Base-by-base conservation (phyloP, 2,888 invertebrate genomes). In the Fragum whitleyi region DNA sequence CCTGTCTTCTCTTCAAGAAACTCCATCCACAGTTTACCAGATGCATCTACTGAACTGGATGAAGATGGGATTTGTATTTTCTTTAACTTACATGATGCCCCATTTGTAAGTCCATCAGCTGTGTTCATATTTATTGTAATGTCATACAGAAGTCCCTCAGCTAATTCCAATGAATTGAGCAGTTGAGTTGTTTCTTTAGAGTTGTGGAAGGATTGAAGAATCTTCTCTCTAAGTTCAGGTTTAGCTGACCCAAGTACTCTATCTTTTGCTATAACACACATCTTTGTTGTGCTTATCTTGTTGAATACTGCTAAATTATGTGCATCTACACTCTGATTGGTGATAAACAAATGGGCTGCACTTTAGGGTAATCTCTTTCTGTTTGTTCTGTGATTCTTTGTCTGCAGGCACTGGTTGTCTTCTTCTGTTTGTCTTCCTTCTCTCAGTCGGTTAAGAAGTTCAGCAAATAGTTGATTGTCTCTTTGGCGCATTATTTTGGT, bases 91-190 rank as follows among this genome's bases (percentile, higher is more conserved):
- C 86, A 81, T 36, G 79, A 75, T 16, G 82, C 79, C n/a, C 83
- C 87, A 84, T 87, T 87, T 11, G 79, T 83, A 23, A 86, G 55
- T 7, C 86, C 86, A 85, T 85, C 86, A 26, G 77, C 65, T 42
- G 79, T 81, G 53, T 81, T 73, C 42, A 86, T 16, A 68, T 86
- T 86, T 21, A 78, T 53, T 26, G 72, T 77, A 14, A 83, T 14
- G 51, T 83, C 85, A 79, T 77, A 80, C 32, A 42, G 47, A 23
- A 85, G 69, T 23, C 79, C 79, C 55, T 73, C 65, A 42, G 72
- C 67, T 6, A 81, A 51, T 55, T 62, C 53, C 19, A 81, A 36
- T 28, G 59, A 23, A 32, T 62, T 79, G 21, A 65, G 36, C 16
- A 85, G 53, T 69, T 79, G 76, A 67, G 32, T 74, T 57, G 73